A percentile compares a stretch with the other conserved stretches of the same genome.
Evolutionary conservation across 2,113 vertebrate genomes (phyloP).

Genomic region (Lonchura striata): DNA sequence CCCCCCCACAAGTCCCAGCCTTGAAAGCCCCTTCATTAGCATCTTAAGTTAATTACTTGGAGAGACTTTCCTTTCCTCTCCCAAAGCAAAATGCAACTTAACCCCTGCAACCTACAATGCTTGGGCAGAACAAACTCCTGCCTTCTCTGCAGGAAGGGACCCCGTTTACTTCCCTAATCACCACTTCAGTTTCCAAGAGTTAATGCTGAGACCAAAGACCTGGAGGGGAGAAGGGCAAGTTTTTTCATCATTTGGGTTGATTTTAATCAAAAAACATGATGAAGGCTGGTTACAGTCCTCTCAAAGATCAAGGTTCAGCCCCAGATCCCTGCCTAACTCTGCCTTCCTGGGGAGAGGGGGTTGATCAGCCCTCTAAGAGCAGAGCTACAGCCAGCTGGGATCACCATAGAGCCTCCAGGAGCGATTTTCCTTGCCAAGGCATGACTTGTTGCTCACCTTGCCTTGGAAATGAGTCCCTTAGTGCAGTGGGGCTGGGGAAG

Average conservation of each 20-base stretch:
- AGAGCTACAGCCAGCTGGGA: not conserved
- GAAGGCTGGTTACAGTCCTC: not conserved
- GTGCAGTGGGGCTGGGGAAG: not conserved
- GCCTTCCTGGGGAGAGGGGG: not conserved
- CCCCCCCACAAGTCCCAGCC: not conserved
- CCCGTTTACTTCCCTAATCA: not conserved
- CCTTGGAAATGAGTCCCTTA: not conserved
- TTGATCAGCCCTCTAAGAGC: not conserved
- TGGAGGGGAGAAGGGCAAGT: no score
- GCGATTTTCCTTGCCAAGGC: not conserved
- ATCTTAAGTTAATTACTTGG: conserved; percentile 33
- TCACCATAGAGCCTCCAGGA: not conserved
- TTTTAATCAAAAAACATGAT: not conserved
- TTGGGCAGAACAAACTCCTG: not conserved
- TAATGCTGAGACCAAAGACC: not conserved
- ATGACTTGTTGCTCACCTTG: not conserved
- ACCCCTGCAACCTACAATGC: not conserved
- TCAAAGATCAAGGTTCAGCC: not conserved
- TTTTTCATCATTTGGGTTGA: not conserved
- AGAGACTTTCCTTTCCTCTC: conserved; percentile 33
- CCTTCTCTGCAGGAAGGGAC: not conserved
- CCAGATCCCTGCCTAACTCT: no score
- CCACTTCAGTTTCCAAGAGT: not conserved
- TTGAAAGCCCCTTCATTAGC: conserved; percentile 6
- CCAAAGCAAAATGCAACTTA: conserved; percentile 11